Conservation (phyloP, 2,888 invertebrate species). For the Epistrophella euchroma region DNA sequence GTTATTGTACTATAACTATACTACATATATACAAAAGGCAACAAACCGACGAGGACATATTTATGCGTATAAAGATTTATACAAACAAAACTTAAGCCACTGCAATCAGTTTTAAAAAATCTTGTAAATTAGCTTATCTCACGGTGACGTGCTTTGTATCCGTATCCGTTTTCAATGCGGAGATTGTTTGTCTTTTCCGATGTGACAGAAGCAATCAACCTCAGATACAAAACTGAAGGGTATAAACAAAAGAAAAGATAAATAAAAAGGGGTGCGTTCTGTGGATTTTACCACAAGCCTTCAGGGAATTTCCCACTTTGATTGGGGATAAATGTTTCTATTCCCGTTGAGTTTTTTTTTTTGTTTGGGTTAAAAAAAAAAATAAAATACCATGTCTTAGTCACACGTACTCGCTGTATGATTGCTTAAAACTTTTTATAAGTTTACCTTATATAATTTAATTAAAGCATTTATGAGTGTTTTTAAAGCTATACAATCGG, state of each 20-base stretch:
- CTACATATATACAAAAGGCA: background rate
- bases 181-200: conserved; percentile 41
- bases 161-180: conserved; percentile 27
- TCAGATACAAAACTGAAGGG: conserved; percentile 38
- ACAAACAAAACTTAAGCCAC: conserved; percentile 36
- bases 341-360: conserved; percentile 26
- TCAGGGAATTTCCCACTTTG: conserved; percentile 26
- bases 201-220: conserved; percentile 62
- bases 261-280: conserved; percentile 24
- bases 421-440: background rate
- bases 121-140: conserved; percentile 71
- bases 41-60: background rate
- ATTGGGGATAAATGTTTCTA: conserved; percentile 52
- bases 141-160: conserved; percentile 41
- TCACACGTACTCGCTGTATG: background rate
- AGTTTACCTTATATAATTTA: too few relatives aligned
- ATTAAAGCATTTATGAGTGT: too few relatives aligned
- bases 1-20: background rate
- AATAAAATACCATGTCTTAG: background rate
- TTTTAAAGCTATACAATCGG: too few relatives aligned
- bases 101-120: conserved; percentile 69
- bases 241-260: conserved; percentile 46
- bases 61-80: conserved; percentile 8
- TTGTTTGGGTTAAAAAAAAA: background rate
- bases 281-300: conserved; percentile 31